These are phyloP conservation scores for Cheilosia vulpina DNA, from an alignment of 2,888 invertebrate species.

Conservation along the genomic window DNA sequence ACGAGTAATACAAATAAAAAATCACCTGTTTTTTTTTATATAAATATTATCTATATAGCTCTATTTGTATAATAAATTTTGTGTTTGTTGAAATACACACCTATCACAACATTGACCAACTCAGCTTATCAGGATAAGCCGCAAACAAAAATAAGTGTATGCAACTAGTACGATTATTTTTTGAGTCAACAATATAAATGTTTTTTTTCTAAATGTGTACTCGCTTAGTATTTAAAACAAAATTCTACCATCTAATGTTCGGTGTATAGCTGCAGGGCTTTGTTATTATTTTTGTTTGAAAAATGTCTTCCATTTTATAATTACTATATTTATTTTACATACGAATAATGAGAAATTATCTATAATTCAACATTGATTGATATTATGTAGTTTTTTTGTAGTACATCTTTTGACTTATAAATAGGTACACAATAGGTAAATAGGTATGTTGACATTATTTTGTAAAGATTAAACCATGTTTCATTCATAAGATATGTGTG, in stretches of 20 bases:
- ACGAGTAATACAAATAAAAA: constrained; percentile 4
- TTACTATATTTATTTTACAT: background rate
- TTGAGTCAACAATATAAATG: background rate
- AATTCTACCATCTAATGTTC: constrained; percentile 32
- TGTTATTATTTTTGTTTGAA: constrained; percentile 17
- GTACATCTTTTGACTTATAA: constrained; percentile 42
- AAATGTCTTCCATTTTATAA: constrained; percentile 57
- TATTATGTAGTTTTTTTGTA: constrained; percentile 38
- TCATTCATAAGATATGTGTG: constrained; percentile 74
- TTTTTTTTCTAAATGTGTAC: constrained; percentile 4
- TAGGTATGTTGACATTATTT: constrained; percentile 56
- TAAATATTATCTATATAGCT: constrained; percentile 35
- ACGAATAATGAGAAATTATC: constrained; percentile 42
- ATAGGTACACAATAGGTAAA: constrained; percentile 72
- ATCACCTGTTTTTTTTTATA: background rate
- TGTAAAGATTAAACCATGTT: constrained; percentile 74
- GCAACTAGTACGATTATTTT: constrained; percentile 1
- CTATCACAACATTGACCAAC: constrained; percentile 71
- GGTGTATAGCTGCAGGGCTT: constrained; percentile 79
- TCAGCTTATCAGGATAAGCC: constrained; percentile 28
- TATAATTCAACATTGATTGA: constrained; percentile 53
- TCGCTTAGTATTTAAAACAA: constrained; percentile 5
- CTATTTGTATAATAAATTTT: constrained; percentile 74
- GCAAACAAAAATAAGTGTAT: constrained; percentile 16
- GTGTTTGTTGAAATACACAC: constrained; percentile 52